Base-by-base conservation (phyloP, 2,888 invertebrate genomes). In the Synergus japonicus region DNA sequence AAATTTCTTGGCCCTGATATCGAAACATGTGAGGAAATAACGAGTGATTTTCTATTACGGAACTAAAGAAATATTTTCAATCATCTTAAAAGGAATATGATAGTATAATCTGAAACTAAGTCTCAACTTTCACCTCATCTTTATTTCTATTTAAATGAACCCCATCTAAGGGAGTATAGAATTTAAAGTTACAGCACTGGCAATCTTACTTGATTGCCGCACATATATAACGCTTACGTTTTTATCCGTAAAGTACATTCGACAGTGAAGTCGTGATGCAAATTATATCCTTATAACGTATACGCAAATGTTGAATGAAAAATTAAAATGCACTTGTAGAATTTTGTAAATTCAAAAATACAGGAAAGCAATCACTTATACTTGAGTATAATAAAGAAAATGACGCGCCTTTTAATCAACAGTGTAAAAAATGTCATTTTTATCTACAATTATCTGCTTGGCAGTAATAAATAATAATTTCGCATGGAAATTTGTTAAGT, bases 111-210 rank as follows among this genome's bases (percentile, higher is more conserved):
- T 49, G 29, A 37, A 54, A 54, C 54, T 73, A 73, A 54, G 73
- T 22, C 60, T 60, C 46, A 54, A 73, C 73, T 73, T 73, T 73
- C 49, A 54, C 73, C 73, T 73, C 37, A 73, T 54, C 49, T 73
- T 73, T 73, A 54, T 73, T 15, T 73, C 73, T 73, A 54, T 54
- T 73, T 73, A 37, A 73, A 73, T 73, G 29, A 54, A 73, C 54
- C 49, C 73, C 73, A 54, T 73, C n/a, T 54, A 73, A 73, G 73
- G 73, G 73, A 73, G 54, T 15, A 73, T 54, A 73, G 73, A 73
- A 73, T n/a, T 73, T n/a, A 54, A 37, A 54, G 73, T 73, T 73
- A 54, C 73, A 54, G 73, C 73, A 73, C 73, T 73, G 49, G 54
- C 54, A 73, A 73, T 73, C 73, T 49, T 73, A 73, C 73, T 73